phyloP scores from a whole-genome alignment of 2,888 invertebrate species.

The Cerceris ruficornis region DNA sequence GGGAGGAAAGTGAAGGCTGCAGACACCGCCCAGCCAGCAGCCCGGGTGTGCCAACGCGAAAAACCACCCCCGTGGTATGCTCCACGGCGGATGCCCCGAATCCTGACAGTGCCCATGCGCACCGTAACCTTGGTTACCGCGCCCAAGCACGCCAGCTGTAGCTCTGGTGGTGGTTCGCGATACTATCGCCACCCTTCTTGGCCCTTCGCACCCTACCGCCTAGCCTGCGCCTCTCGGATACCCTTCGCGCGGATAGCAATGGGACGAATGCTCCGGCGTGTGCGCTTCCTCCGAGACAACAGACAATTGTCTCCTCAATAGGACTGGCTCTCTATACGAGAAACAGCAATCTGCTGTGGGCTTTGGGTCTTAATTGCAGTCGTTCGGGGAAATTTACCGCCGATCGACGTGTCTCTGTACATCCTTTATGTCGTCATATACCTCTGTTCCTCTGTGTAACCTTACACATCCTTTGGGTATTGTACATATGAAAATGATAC shows the following conservation, averaged over 20 bases:
- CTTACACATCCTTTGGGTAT: too few species aligned
- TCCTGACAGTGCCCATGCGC: conserved; percentile 62
- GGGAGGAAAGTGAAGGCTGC: conserved; percentile 77
- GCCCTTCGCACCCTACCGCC: conserved; percentile 14
- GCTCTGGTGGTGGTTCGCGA: conserved; percentile 25
- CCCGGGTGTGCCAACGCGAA: conserved; percentile 78
- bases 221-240: not conserved
- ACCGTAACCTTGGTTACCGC: conserved; percentile 62
- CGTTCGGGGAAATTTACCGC: too few species aligned
- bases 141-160: conserved; percentile 49
- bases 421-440: too few species aligned
- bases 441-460: too few species aligned
- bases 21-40: conserved; percentile 83
- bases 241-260: conserved; percentile 7
- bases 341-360: too few species aligned
- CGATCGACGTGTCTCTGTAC: too few species aligned
- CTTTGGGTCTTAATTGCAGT: too few species aligned
- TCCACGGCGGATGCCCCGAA: conserved; percentile 57
- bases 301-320: too few species aligned
- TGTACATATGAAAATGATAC: too few species aligned
- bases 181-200: conserved; percentile 31
- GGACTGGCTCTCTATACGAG: too few species aligned
- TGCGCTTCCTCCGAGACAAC: not conserved
- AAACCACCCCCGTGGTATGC: conserved; percentile 73
- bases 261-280: conserved; percentile 3